Conservation (phyloP, 2,888 invertebrate genomes). For the Bombylius discolor region DNA sequence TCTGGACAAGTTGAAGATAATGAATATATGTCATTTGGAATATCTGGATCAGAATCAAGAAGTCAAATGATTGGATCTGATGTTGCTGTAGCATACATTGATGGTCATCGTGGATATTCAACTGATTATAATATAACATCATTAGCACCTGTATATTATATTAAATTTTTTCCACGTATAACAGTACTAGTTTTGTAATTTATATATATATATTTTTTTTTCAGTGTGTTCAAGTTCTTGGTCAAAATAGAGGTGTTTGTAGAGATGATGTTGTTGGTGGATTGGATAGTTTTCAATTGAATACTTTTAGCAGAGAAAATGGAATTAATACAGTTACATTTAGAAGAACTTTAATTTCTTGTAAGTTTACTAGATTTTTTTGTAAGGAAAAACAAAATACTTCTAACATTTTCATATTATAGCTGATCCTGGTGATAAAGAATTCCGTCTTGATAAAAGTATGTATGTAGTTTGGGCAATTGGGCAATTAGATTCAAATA, state of each 20-base stretch:
- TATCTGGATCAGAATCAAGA: conserved; percentile 57
- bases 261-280: conserved; percentile 72
- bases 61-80: conserved; percentile 79
- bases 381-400: neutral
- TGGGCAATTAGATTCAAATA: conserved; percentile 61
- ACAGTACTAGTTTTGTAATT: neutral
- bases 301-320: conserved; percentile 54
- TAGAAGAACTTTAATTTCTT: conserved; percentile 58
- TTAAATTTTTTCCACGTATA: neutral
- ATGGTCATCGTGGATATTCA: conserved; percentile 58
- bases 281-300: conserved; percentile 67
- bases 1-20: conserved; percentile 56
- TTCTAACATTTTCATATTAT: conserved; percentile 4
- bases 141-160: conserved; percentile 50
- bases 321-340: conserved; percentile 71
- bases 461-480: conserved; percentile 72
- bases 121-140: conserved; percentile 78
- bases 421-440: conserved; percentile 69
- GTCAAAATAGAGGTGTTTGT: conserved; percentile 76
- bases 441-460: conserved; percentile 48
- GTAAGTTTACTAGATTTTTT: conserved; percentile 37
- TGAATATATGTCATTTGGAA: conserved; percentile 81
- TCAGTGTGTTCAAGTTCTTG: conserved; percentile 73
- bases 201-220: conserved; percentile 17
- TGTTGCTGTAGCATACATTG: conserved; percentile 63